Conservation (phyloP, 2,113 vertebrate genomes). For the Rhea americana region DNA sequence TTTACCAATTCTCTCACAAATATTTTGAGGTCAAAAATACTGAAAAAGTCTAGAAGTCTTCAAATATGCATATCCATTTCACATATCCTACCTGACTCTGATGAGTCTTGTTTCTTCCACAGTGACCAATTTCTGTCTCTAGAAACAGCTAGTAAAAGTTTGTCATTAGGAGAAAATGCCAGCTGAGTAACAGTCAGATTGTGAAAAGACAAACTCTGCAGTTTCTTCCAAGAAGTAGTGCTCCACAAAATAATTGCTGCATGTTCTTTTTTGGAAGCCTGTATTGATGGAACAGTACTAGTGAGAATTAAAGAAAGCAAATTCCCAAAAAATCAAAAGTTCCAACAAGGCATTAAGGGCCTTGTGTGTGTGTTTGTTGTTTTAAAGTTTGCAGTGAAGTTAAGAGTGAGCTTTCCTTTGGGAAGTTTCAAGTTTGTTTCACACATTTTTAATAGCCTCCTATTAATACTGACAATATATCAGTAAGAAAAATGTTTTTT, state of each 20-base stretch:
- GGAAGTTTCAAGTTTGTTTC: not conserved
- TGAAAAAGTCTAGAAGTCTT: not conserved
- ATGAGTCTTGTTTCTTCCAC: slow-evolving; percentile 81
- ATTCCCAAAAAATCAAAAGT: not conserved
- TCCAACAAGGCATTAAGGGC: not conserved
- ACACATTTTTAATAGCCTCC: not conserved
- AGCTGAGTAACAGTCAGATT: slow-evolving; percentile 95
- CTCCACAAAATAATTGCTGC: slow-evolving; percentile 94
- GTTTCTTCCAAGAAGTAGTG: slow-evolving; percentile 86
- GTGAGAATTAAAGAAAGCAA: not conserved
- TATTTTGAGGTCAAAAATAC: not conserved
- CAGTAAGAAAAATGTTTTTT: not conserved
- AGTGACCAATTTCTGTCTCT: slow-evolving; percentile 96
- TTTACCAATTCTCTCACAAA: not conserved
- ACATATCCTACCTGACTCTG: slow-evolving; percentile 64
- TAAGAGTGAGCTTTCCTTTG: not conserved
- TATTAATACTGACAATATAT: not conserved
- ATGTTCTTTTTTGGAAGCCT: slow-evolving; percentile 95
- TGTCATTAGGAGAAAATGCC: slow-evolving; percentile 91
- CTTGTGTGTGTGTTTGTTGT: not conserved
- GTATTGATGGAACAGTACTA: not conserved
- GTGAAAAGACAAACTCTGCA: slow-evolving; percentile 89
- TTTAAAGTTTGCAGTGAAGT: not conserved
- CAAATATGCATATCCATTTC: not conserved
- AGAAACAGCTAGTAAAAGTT: slow-evolving; percentile 90